Evolutionary conservation across 1,140 invertebrate species (phyloP), one percentile per base, ranked within the genome.

Genomic region (Brachionus rotundiformis): DNA sequence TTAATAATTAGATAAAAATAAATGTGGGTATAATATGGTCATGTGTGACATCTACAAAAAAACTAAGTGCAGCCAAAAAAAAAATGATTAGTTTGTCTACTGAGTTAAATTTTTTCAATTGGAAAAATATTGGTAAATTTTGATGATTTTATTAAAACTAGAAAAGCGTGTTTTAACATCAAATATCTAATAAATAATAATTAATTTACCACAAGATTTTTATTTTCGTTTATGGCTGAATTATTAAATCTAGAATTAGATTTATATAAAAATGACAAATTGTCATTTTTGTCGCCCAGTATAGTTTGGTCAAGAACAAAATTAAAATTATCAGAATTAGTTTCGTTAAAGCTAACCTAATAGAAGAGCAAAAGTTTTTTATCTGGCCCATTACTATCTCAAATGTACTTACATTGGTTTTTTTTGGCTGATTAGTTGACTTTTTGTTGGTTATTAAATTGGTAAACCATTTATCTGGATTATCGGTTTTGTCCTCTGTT

Each of bases 361-460:
- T 68, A 68, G 27, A 36, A 8, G 10, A 68, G 3, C n/a, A n/a
- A n/a, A n/a, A n/a, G n/a, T n/a, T n/a, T n/a, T n/a, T n/a, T n/a
- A n/a, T n/a, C n/a, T n/a, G n/a, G n/a, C n/a, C n/a, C n/a, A n/a
- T n/a, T n/a, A n/a, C n/a, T n/a, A n/a, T n/a, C n/a, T n/a, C n/a
- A n/a, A n/a, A n/a, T n/a, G n/a, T 16, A 73, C 25, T 41, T 41
- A 73, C 33, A 16, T 73, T 41, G 7, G 16, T 6, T 73, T 41
- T 19, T 73, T 41, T 41, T 5, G 68, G 33, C 10, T 29, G 19
- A 68, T 19, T 68, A 33, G 27, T 19, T 1, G 13, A 36, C 44
- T 73, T 73, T 25, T 31, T 41, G 44, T 73, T 73, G 6, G 33
- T 73, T 8, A 73, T 44, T n/a, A 73, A 73, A 73, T 73, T 73